Conservation (phyloP, 2,888 invertebrate species). For the Diaphora mendica region DNA sequence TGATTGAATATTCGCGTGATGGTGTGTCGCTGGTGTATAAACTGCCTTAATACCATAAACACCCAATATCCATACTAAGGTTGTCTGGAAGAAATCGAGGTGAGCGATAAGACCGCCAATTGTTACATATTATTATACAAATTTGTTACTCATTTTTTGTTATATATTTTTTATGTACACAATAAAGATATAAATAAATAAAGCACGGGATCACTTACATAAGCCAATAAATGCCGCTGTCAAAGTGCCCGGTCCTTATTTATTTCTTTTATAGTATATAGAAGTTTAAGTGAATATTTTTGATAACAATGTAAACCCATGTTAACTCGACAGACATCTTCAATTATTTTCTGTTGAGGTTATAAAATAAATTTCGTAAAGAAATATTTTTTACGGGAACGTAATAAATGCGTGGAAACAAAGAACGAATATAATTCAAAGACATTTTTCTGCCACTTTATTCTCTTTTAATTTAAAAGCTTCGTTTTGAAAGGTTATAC, state of each 20-base stretch:
- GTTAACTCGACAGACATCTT: conserved; percentile 5
- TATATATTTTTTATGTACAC: no score
- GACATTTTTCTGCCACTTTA: neutral
- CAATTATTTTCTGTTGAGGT: conserved; percentile 3
- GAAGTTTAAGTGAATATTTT: conserved; percentile 2
- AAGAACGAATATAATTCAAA: neutral
- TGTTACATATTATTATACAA: no score
- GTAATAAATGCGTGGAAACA: neutral
- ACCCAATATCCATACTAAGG: no score
- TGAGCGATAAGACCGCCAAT: no score
- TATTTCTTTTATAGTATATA: conserved; percentile 7
- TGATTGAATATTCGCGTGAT: no score
- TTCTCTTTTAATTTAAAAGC: no score
- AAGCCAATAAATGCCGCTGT: conserved; percentile 7
- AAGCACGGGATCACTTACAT: conserved; percentile 9
- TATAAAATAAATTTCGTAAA: neutral
- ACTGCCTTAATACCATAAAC: no score
- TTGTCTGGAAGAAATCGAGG: no score
- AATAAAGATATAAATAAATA: no score
- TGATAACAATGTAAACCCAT: conserved; percentile 12
- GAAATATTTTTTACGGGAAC: neutral
- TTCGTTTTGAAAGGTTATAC: no score
- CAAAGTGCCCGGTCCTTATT: conserved; percentile 1
- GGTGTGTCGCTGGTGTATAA: no score
- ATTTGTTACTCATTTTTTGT: no score